A percentile compares a stretch with the other conserved stretches of the same genome.
Conservation (phyloP, 2,113 vertebrate species). For the Odocoileus virginianus region DNA sequence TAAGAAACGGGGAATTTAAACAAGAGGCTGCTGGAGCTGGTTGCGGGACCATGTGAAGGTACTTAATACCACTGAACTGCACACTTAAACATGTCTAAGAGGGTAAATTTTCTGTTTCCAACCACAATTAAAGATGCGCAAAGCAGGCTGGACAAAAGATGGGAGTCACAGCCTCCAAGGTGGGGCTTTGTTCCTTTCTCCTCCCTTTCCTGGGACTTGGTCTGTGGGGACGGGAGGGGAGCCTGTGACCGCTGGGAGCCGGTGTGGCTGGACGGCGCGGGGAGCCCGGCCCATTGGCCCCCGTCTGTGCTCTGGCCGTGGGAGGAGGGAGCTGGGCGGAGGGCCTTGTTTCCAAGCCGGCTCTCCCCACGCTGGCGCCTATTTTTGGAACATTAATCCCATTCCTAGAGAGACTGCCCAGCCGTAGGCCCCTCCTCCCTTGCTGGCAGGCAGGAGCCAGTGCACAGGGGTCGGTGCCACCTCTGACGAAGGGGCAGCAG, state of each 20-base stretch:
- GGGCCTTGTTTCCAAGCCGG: neutral
- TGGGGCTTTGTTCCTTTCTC: neutral
- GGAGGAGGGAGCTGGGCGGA: rapidly evolving
- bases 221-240: no score
- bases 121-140: neutral
- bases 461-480: neutral
- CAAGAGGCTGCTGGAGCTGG: no score
- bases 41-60: rapidly evolving
- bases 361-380: rapidly evolving
- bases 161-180: neutral
- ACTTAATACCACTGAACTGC: rapidly evolving
- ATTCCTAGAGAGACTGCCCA: neutral
- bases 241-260: neutral
- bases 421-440: neutral
- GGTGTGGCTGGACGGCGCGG: neutral
- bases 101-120: neutral
- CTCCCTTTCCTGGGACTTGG: neutral
- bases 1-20: neutral
- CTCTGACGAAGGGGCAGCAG: neutral
- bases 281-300: neutral
- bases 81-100: rapidly evolving
- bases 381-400: neutral
- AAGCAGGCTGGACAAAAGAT: neutral
- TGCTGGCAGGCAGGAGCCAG: neutral
- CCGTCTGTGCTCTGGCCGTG: rapidly evolving